These are phyloP conservation scores for Emydocephalus ijimae DNA, from an alignment of 2,113 vertebrate species.

Conservation along the genomic window DNA sequence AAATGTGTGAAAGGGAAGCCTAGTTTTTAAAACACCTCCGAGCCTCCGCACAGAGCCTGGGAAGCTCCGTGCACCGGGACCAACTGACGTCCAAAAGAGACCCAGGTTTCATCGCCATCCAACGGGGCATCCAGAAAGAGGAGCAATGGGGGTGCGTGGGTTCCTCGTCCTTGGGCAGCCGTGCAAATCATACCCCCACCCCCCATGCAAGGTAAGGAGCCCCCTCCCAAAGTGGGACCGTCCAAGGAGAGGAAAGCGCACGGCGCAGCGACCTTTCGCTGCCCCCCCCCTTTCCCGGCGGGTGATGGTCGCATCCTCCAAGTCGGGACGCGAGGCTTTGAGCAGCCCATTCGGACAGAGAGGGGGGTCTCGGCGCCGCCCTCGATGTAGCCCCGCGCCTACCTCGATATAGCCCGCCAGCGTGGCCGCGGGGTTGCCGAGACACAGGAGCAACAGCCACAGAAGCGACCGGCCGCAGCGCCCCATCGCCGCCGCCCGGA, in stretches of 20 bases:
- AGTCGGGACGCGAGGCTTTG: not conserved
- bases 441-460: constrained; percentile 63
- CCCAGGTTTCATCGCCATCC: not conserved
- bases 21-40: not conserved
- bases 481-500: constrained; percentile 32
- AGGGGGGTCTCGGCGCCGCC: not conserved
- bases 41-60: not conserved
- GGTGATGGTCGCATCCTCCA: not conserved
- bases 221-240: not conserved
- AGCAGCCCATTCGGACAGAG: not conserved
- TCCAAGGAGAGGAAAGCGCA: not conserved
- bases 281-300: not conserved
- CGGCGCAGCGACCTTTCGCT: not conserved
- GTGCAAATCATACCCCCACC: not conserved
- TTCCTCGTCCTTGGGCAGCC: not conserved
- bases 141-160: not conserved
- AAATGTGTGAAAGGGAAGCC: not conserved
- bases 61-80: not conserved
- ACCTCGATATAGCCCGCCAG: constrained; percentile 85
- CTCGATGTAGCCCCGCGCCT: not conserved
- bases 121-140: not conserved
- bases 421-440: constrained; percentile 66
- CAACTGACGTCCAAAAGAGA: not conserved
- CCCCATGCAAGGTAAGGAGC: not conserved
- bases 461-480: constrained; percentile 65